Conservation (phyloP, 2,888 invertebrate genomes). For the Tuta absoluta region DNA sequence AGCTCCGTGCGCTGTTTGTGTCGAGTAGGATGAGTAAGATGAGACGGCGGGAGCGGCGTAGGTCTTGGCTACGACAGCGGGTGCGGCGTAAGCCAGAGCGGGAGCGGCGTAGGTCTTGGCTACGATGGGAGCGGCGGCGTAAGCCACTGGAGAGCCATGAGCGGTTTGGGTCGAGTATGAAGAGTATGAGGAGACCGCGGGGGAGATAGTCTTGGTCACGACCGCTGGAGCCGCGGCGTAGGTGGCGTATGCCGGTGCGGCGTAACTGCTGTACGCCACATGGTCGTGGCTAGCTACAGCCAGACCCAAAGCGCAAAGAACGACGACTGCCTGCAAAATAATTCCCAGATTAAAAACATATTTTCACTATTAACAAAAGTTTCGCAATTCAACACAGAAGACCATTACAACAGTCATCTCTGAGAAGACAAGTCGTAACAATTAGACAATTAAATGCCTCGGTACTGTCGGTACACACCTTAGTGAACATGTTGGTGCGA, state of each 20-base stretch:
- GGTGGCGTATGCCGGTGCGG: conserved; percentile 61
- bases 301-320: conserved; percentile 82
- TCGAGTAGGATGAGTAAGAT: conserved; percentile 46
- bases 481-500: conserved; percentile 78
- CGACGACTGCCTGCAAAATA: conserved; percentile 74
- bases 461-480: conserved; percentile 67
- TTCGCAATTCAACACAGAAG: background rate
- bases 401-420: background rate
- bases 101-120: conserved; percentile 45
- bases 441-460: conserved; percentile 16
- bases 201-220: conserved; percentile 46
- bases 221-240: conserved; percentile 52
- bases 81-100: conserved; percentile 42
- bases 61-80: conserved; percentile 39
- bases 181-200: conserved; percentile 43
- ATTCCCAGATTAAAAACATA: background rate
- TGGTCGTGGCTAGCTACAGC: conserved; percentile 80
- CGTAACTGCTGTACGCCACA: conserved; percentile 71
- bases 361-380: background rate
- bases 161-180: conserved; percentile 57
- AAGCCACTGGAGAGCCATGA: conserved; percentile 47
- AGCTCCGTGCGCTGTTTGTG: conserved; percentile 48
- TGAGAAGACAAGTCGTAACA: conserved; percentile 4
- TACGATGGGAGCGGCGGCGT: conserved; percentile 65
- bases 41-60: conserved; percentile 47